A percentile compares a stretch with the other conserved stretches of the same genome.
Conservation (phyloP, 2,113 vertebrate genomes). For the Silurus meridionalis region DNA sequence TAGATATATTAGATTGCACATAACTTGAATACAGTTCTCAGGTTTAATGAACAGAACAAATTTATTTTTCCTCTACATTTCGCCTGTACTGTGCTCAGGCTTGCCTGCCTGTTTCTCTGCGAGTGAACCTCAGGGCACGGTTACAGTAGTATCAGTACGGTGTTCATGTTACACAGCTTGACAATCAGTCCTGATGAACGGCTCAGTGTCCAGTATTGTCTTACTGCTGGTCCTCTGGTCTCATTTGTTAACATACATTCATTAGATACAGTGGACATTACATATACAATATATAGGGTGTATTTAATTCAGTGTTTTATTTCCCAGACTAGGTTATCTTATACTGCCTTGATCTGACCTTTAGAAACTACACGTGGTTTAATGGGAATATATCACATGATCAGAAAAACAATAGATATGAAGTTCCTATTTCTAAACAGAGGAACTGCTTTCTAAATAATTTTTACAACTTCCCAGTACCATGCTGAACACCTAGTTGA, state of each 20-base stretch:
- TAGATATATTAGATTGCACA: neutral
- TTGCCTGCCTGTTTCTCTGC: neutral
- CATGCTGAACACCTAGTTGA: neutral
- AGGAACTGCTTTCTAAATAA: neutral
- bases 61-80: constrained; percentile 53
- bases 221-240: constrained; percentile 12
- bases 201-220: constrained; percentile 25
- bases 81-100: constrained; percentile 49
- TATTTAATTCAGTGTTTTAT: neutral
- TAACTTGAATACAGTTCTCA: constrained; percentile 25
- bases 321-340: neutral
- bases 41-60: constrained; percentile 51
- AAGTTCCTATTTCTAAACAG: neutral
- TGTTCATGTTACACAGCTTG: constrained; percentile 43
- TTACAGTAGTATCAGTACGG: constrained; percentile 36
- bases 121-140: constrained; percentile 24
- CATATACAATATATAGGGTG: neutral
- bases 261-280: neutral
- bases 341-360: constrained; percentile 1
- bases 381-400: too few species aligned
- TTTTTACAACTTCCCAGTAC: neutral
- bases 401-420: neutral
- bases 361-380: neutral
- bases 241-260: constrained; percentile 15
- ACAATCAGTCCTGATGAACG: constrained; percentile 26